Evolutionary conservation across 2,113 vertebrate species (phyloP).

Genomic region (Amphiprion percula): DNA sequence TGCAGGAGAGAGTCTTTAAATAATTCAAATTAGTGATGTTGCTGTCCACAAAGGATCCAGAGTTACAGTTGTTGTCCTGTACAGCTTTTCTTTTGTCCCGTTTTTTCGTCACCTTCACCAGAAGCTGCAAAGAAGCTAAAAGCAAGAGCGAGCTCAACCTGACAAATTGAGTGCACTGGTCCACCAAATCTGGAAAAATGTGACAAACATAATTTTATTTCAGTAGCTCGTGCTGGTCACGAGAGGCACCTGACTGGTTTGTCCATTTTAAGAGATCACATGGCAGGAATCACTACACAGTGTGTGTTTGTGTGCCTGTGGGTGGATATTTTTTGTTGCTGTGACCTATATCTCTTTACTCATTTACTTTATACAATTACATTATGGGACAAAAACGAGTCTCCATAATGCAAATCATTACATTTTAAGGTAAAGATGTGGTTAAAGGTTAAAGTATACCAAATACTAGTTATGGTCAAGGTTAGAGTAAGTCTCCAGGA

Average conservation of each 20-base stretch:
- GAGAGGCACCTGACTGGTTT: background rate
- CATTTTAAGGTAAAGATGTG: no score
- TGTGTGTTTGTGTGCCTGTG: background rate
- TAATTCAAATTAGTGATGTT: no score
- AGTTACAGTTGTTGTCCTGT: no score
- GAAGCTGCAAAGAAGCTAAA: background rate
- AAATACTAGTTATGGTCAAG: no score
- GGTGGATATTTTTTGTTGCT: background rate
- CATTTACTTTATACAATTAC: no score
- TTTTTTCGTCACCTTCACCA: background rate
- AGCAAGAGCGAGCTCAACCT: background rate
- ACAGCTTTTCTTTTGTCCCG: background rate
- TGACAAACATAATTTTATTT: conserved; percentile 42
- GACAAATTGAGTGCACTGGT: background rate
- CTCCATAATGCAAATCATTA: no score
- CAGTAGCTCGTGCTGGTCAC: conserved; percentile 38
- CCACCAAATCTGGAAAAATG: conserved; percentile 4
- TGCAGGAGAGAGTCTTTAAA: no score
- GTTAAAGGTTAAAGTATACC: no score
- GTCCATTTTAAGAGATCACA: conserved; percentile 27
- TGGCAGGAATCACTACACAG: background rate
- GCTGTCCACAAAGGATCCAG: no score
- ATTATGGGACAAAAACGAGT: no score
- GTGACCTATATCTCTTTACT: no score
- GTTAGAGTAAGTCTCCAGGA: no score